Percentiles rank a stretch among this genome's conserved stretches.
phyloP scores from a whole-genome alignment of 1,140 invertebrate species.

The Colletes gigas region DNA sequence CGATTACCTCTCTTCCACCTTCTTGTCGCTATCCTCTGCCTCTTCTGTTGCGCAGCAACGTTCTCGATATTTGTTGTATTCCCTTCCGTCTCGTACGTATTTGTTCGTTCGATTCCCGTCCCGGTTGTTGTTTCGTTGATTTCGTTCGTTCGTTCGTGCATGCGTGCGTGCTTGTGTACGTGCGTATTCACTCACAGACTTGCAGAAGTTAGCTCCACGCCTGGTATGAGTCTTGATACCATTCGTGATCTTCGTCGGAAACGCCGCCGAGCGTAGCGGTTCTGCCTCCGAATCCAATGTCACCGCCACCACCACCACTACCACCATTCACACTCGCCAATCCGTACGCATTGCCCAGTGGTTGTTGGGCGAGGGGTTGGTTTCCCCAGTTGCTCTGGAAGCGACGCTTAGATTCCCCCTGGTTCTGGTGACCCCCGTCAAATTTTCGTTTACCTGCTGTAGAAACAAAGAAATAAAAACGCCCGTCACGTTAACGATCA shows the following conservation, averaged over 20 bases:
- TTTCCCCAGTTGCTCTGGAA: slow-evolving; percentile 90
- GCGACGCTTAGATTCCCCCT: slow-evolving; percentile 96
- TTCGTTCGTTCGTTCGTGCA: slow-evolving; percentile 36
- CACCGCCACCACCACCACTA: slow-evolving; percentile 78
- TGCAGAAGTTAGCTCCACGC: slow-evolving; percentile 86
- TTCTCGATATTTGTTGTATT: not conserved
- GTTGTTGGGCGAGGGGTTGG: slow-evolving; percentile 89
- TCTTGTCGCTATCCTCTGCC: not conserved
- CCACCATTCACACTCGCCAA: slow-evolving; percentile 81
- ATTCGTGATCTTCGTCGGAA: slow-evolving; percentile 84
- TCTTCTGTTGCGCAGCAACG: slow-evolving; percentile 9
- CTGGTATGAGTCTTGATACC: slow-evolving; percentile 89
- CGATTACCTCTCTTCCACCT: slow-evolving; percentile 8
- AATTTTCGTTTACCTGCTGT: slow-evolving; percentile 96
- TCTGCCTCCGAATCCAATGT: slow-evolving; percentile 72
- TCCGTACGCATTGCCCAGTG: slow-evolving; percentile 84
- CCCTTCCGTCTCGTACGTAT: not conserved
- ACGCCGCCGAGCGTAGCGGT: slow-evolving; percentile 78
- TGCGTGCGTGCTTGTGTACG: slow-evolving; percentile 68
- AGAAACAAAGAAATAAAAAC: slow-evolving; percentile 27
- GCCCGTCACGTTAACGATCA: not conserved
- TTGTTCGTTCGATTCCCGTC: slow-evolving; percentile 16
- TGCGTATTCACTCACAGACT: slow-evolving; percentile 67
- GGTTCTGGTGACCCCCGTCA: slow-evolving; percentile 97
- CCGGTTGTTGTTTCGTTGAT: slow-evolving; percentile 13